phyloP scores from a whole-genome alignment of 1,140 invertebrate species.

The Papilio polytes region DNA sequence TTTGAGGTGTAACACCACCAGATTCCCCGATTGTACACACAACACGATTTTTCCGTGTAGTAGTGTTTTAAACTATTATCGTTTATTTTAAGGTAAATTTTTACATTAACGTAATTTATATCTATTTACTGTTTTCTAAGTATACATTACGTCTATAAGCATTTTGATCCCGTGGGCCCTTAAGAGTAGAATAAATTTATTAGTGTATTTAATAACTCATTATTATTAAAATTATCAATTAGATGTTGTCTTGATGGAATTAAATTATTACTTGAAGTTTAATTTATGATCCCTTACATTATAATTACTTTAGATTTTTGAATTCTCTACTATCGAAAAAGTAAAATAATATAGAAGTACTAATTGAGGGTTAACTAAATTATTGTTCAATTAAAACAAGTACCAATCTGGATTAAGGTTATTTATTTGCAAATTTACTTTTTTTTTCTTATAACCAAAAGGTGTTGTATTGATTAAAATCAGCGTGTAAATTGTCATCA shows the following conservation, averaged over 20 bases:
- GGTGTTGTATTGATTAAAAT: background rate
- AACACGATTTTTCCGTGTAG: too few species aligned
- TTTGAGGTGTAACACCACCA: too few species aligned
- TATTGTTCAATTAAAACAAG: background rate
- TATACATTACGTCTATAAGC: too few species aligned
- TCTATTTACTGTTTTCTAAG: too few species aligned
- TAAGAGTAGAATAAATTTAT: constrained; percentile 15
- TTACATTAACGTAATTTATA: background rate
- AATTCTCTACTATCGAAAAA: too few species aligned
- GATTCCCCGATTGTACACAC: too few species aligned
- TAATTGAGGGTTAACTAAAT: background rate
- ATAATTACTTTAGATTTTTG: too few species aligned
- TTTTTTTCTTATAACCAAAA: constrained; percentile 3
- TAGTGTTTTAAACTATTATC: too few species aligned
- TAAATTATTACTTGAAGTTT: background rate
- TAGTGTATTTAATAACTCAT: constrained; percentile 15
- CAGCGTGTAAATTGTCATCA: background rate
- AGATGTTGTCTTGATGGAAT: constrained; percentile 36
- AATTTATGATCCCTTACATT: background rate
- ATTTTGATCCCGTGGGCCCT: background rate
- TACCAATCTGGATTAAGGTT: background rate
- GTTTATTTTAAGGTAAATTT: too few species aligned
- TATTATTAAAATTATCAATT: constrained; percentile 40
- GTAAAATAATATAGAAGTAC: too few species aligned
- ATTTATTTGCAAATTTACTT: constrained; percentile 9